These are phyloP conservation scores for Brotula barbata DNA, from an alignment of 2,797 vertebrate genomes.

Conservation along the genomic window DNA sequence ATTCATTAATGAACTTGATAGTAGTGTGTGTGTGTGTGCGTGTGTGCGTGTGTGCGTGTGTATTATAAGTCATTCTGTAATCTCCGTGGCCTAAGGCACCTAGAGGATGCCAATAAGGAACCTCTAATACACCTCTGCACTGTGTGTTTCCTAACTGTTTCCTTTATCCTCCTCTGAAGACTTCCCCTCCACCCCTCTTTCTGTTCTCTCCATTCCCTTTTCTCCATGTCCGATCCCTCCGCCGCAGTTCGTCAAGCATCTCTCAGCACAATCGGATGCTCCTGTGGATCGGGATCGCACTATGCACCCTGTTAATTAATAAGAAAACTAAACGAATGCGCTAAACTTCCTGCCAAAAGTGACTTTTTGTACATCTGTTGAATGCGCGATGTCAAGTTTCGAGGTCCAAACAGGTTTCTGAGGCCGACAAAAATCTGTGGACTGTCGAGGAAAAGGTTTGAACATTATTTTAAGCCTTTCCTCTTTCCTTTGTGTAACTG, in stretches of 20 bases:
- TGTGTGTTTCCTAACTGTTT: background rate
- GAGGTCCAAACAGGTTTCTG: slow-evolving; percentile 24
- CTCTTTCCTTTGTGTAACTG: slow-evolving; percentile 38
- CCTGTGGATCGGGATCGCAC: no score
- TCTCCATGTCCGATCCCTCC: no score
- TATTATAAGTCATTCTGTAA: slow-evolving; percentile 13
- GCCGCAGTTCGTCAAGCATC: no score
- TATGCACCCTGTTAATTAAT: no score
- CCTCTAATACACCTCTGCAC: background rate
- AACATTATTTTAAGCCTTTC: slow-evolving; percentile 50
- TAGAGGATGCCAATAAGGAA: slow-evolving; percentile 10
- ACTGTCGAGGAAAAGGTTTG: slow-evolving; percentile 48
- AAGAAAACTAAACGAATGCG: no score
- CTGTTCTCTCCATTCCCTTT: background rate
- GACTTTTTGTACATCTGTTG: background rate
- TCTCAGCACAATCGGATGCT: no score
- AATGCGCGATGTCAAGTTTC: background rate
- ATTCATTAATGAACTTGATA: slow-evolving; percentile 69
- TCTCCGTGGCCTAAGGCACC: slow-evolving; percentile 9
- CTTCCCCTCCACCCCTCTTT: background rate
- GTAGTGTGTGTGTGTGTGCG: slow-evolving; percentile 9
- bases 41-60: slow-evolving; percentile 15
- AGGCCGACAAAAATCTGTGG: no score
- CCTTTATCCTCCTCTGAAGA: slow-evolving; percentile 6
- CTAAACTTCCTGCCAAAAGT: no score